Conservation (phyloP, 2,888 invertebrate species). For the Odontomyia ornata region DNA sequence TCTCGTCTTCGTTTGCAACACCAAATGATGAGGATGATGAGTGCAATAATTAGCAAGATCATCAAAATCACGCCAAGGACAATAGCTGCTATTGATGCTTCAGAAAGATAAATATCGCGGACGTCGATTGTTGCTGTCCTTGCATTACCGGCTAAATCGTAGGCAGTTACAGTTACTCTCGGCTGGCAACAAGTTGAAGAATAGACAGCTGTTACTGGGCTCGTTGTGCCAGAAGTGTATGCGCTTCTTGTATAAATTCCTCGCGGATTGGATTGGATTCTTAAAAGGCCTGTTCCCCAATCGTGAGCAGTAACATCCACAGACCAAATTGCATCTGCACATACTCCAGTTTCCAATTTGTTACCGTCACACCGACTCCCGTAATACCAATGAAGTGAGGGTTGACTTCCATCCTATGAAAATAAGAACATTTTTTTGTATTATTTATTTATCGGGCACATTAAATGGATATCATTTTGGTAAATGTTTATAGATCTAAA, state of each 20-base stretch:
- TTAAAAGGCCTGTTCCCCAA: conserved; percentile 70
- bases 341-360: conserved; percentile 65
- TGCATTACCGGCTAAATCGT: conserved; percentile 75
- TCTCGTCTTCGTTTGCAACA: conserved; percentile 69
- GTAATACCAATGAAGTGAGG: conserved; percentile 71
- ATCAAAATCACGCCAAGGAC: conserved; percentile 73
- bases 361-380: conserved; percentile 69
- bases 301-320: conserved; percentile 75
- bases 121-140: conserved; percentile 72
- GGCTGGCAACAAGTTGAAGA: conserved; percentile 78
- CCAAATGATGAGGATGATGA: conserved; percentile 69
- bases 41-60: conserved; percentile 69
- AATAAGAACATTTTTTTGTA: not conserved
- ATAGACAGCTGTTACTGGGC: conserved; percentile 73
- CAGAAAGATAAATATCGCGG: conserved; percentile 61
- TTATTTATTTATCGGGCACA: too few species aligned
- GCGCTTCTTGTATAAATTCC: conserved; percentile 71
- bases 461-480: not conserved
- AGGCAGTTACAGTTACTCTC: conserved; percentile 72
- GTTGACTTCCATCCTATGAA: conserved; percentile 67
- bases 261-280: conserved; percentile 68
- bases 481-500: not conserved
- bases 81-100: conserved; percentile 74
- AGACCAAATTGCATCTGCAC: conserved; percentile 75
- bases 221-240: conserved; percentile 75